phyloP scores from a whole-genome alignment of 2,113 vertebrate genomes.

The Dendrocopos noguchii region DNA sequence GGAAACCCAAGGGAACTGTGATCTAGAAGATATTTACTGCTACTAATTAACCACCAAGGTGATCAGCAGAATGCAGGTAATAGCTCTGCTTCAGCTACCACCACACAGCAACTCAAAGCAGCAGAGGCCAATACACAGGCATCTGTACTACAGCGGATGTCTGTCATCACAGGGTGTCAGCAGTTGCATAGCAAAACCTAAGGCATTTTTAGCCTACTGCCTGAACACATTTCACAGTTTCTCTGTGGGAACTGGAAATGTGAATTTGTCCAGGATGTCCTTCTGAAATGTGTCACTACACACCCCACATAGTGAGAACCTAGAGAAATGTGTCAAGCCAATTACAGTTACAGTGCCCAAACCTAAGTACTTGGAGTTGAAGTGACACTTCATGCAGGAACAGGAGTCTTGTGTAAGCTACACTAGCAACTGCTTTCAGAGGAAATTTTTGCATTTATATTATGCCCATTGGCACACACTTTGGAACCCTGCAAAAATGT shows the following conservation, averaged over 20 bases:
- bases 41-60: background rate
- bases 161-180: background rate
- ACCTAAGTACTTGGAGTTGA: background rate
- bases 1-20: background rate
- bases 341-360: background rate
- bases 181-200: background rate
- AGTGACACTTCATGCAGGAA: background rate
- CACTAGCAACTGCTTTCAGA: background rate
- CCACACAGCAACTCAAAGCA: background rate
- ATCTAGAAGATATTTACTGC: background rate
- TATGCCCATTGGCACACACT: accelerated
- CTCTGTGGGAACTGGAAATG: background rate
- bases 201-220: background rate
- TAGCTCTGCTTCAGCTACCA: background rate
- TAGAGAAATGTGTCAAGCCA: background rate
- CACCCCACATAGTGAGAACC: accelerated
- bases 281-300: background rate
- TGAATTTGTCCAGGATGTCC: background rate
- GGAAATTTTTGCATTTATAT: background rate
- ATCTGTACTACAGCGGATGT: background rate
- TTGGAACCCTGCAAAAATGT: background rate
- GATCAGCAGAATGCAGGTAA: background rate
- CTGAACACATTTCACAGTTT: background rate
- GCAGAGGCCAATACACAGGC: background rate
- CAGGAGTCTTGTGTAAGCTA: background rate